Evolutionary conservation across 1,140 invertebrate species (phyloP), one percentile per base, ranked within the genome.

Genomic region (Conopomorpha cramerella): DNA sequence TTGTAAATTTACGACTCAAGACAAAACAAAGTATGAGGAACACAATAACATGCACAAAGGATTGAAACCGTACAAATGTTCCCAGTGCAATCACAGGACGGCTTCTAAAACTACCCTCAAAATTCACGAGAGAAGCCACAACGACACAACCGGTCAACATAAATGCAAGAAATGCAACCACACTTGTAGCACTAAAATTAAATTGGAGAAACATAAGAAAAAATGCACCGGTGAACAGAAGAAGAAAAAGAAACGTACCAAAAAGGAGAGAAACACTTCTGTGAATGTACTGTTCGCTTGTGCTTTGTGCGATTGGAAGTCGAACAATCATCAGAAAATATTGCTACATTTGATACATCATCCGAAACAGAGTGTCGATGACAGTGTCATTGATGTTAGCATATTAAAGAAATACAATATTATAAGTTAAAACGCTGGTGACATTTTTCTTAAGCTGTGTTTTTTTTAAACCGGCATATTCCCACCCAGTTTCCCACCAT

Each of bases 1-100:
- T 57, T 73, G 68, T 18, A 63, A 73, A 4, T 73, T 70, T 15
- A 58, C 55, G 1, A 66, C 68, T 0, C 57, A 63, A 17, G 67
- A 73, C 17, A 67, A 58, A 14, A 40, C 47, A 0, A 10, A 51
- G 14, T 73, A 64, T 12, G 59, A 66, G 23, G 68, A 70, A 19
- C 68, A 73, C 8, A 49, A 66, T 0, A 13, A 55, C 6, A 62
- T 64, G 17, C 68, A 70, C 15, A 48, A 64, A 41, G 63, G 68
- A 2, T 63, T 61, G 15, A 73, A 73, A 42, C 68, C 68, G 0
- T 73, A 50, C 19, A 62, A 66, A 48, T 71, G 68, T 16, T 41
- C 51, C 0, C 48, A 51, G 38, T 73, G 65, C 12, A 39, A 51
- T 0, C 65, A 73, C 32, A 37, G 58, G 1, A 66, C 54, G 14